phyloP scores from a whole-genome alignment of 64 coral and sea anemone species.

The Montipora foliosa region DNA sequence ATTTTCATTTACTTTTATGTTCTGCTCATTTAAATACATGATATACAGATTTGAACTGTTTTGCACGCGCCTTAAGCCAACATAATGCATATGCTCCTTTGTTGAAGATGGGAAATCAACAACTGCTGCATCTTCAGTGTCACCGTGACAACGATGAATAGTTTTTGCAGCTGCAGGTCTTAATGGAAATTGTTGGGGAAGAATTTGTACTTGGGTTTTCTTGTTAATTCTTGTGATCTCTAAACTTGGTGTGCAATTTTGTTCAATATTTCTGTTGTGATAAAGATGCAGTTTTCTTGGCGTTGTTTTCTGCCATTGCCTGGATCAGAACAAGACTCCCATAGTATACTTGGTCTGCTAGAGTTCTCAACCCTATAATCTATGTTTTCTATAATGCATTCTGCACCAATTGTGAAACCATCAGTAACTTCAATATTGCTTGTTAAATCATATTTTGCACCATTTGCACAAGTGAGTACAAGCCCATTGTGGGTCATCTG shows the following conservation, averaged over 20 bases:
- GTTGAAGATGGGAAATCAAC: conserved; percentile 34
- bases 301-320: neutral
- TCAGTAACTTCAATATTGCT: conserved; percentile 34
- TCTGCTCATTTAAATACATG: conserved; percentile 38
- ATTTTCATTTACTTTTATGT: conserved; percentile 15
- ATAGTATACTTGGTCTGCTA: conserved; percentile 46
- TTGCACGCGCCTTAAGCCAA: conserved; percentile 22
- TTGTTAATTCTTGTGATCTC: conserved; percentile 43
- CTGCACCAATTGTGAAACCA: conserved; percentile 41
- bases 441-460: neutral
- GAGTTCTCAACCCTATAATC: conserved; percentile 14
- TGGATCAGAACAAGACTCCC: conserved; percentile 5
- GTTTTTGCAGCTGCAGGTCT: conserved; percentile 51
- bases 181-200: conserved; percentile 31
- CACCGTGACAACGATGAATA: conserved; percentile 48
- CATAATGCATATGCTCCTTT: conserved; percentile 58
- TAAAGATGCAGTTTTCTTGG: conserved; percentile 37
- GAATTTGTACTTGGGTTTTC: neutral
- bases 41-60: conserved; percentile 29
- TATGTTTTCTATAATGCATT: conserved; percentile 38
- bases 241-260: conserved; percentile 41
- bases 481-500: conserved; percentile 49
- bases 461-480: conserved; percentile 15
- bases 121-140: conserved; percentile 35
- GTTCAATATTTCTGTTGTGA: neutral